Conservation (phyloP, 2,888 invertebrate species). For the Beris morrisii region DNA sequence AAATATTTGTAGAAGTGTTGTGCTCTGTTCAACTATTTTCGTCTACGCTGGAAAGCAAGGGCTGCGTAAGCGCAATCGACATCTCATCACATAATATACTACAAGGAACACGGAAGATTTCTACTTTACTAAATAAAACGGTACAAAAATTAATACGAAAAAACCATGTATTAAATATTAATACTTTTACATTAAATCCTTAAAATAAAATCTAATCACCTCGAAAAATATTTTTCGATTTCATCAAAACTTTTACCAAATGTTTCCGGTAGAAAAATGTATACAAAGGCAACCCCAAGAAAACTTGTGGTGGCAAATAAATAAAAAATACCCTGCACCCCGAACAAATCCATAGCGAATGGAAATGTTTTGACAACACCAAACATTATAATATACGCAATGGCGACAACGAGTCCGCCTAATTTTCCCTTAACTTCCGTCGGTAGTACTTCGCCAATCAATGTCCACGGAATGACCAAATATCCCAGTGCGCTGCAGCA, state of each 20-base stretch:
- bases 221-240: slow-evolving; percentile 58
- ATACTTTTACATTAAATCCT: slow-evolving; percentile 3
- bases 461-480: slow-evolving; percentile 63
- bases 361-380: slow-evolving; percentile 60
- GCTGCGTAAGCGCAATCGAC: no score
- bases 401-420: slow-evolving; percentile 58
- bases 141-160: background rate
- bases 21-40: no score
- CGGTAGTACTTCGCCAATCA: slow-evolving; percentile 52
- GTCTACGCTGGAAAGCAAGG: no score
- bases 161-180: slow-evolving; percentile 28
- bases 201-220: slow-evolving; percentile 18
- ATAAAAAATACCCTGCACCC: slow-evolving; percentile 57
- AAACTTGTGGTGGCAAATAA: slow-evolving; percentile 57
- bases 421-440: slow-evolving; percentile 56
- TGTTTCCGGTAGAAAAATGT: slow-evolving; percentile 62
- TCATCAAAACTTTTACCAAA: slow-evolving; percentile 61
- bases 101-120: no score
- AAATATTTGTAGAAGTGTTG: no score
- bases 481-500: slow-evolving; percentile 60
- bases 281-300: slow-evolving; percentile 56
- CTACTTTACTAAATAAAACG: no score
- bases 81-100: no score
- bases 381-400: slow-evolving; percentile 62
- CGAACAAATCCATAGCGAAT: slow-evolving; percentile 53